phyloP scores from a whole-genome alignment of 2,888 invertebrate species.

The Oasisia sp. region DNA sequence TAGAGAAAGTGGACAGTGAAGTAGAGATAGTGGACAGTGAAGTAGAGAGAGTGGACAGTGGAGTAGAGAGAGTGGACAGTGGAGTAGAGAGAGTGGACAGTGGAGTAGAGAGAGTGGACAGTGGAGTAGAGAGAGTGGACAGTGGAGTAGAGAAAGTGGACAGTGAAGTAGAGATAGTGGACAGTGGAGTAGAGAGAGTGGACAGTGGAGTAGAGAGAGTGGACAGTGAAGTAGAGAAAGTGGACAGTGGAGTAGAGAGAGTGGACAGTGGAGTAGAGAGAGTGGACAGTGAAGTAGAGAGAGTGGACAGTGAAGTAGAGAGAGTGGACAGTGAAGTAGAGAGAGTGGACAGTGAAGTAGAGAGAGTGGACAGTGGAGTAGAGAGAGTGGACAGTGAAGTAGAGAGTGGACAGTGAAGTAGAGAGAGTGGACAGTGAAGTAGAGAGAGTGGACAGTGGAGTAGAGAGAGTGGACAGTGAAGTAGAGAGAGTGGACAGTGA shows the following conservation, averaged over 20 bases:
- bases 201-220: background rate
- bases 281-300: constrained; percentile 31
- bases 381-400: constrained; percentile 27
- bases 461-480: constrained; percentile 26
- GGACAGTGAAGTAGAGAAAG: constrained; percentile 33
- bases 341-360: no score
- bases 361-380: background rate
- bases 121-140: background rate
- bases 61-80: background rate
- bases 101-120: background rate
- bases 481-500: no score
- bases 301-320: no score
- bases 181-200: background rate
- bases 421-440: constrained; percentile 27
- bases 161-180: no score
- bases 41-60: no score
- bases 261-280: background rate
- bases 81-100: background rate
- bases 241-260: background rate
- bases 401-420: no score
- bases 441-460: no score
- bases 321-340: constrained; percentile 29
- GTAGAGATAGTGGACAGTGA: background rate
- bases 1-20: no score
- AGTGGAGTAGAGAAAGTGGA: background rate